A percentile compares a stretch with the other conserved stretches of the same genome.
Conservation (phyloP, 2,797 vertebrate genomes). For the Kryptopterus vitreolus region DNA sequence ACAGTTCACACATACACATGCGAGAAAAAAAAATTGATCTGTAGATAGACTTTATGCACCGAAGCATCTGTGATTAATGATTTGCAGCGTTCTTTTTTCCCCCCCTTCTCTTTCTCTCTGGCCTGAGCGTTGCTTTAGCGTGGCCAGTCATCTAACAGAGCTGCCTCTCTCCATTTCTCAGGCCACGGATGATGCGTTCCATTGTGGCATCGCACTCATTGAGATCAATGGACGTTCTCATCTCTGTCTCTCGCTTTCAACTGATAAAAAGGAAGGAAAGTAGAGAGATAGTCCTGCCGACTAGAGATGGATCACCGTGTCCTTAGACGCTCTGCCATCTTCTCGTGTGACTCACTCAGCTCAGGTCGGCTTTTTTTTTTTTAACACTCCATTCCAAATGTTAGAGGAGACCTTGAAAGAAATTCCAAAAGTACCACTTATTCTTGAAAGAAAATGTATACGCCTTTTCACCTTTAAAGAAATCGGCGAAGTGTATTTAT, state of each 20-base stretch:
- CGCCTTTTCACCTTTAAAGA: background rate
- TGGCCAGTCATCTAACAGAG: background rate
- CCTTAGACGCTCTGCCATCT: constrained; percentile 16
- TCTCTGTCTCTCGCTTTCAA: constrained; percentile 18
- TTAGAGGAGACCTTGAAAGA: constrained; percentile 1
- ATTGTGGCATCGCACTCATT: constrained; percentile 21
- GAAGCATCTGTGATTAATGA: background rate
- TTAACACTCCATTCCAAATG: background rate
- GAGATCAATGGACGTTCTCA: constrained; percentile 12
- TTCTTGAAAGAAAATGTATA: background rate
- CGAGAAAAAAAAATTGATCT: constrained; percentile 1
- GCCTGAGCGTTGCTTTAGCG: background rate
- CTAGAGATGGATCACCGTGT: constrained; percentile 20
- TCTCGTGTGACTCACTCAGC: constrained; percentile 1
- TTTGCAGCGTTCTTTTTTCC: constrained; percentile 3
- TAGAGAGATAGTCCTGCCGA: constrained; percentile 20
- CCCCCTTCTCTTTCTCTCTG: no score
- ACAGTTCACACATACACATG: constrained; percentile 16
- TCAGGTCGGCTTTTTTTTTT: no score
- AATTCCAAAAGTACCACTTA: background rate
- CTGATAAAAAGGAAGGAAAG: constrained; percentile 30
- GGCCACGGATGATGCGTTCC: background rate
- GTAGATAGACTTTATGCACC: background rate
- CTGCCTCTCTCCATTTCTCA: constrained; percentile 32
- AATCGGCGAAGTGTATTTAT: background rate